phyloP scores from a whole-genome alignment of 2,113 vertebrate genomes.

The Thomomys bottae region DNA sequence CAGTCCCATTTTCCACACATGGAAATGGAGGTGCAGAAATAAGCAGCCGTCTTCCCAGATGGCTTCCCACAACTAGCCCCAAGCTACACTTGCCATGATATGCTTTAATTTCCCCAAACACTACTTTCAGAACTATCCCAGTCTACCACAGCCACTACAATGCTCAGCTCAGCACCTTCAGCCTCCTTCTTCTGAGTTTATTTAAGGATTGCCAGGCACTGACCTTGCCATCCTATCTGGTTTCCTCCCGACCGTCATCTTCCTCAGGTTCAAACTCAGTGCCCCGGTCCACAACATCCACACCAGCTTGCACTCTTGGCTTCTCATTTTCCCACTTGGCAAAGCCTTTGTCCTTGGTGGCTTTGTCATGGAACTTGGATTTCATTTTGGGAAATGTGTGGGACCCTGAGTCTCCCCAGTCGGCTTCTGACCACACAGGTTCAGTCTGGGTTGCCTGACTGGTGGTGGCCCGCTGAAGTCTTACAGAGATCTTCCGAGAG shows the following conservation, averaged over 20 bases:
- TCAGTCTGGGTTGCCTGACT: slow-evolving; percentile 98
- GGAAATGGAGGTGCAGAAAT: not conserved
- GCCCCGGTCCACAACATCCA: slow-evolving; percentile 81
- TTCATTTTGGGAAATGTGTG: slow-evolving; percentile 99
- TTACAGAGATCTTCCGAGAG: slow-evolving; percentile 94
- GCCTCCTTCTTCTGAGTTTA: not conserved
- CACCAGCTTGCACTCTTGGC: slow-evolving; percentile 75
- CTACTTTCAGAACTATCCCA: not conserved
- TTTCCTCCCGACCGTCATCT: slow-evolving; percentile 84
- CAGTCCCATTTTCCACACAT: not conserved
- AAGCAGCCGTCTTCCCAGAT: not conserved
- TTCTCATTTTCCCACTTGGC: slow-evolving; percentile 94
- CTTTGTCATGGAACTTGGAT: slow-evolving; percentile 91
- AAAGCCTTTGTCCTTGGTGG: slow-evolving; percentile 93
- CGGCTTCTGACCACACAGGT: slow-evolving; percentile 92
- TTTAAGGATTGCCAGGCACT: slow-evolving; percentile 37
- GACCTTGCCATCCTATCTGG: slow-evolving; percentile 87
- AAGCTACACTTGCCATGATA: not conserved
- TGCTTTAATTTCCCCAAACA: not conserved
- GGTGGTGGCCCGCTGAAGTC: slow-evolving; percentile 93
- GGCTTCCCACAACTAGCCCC: not conserved
- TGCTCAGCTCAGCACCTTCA: not conserved
- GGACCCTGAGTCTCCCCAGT: slow-evolving; percentile 91
- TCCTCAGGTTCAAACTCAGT: slow-evolving; percentile 77
- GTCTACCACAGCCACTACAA: not conserved